phyloP scores from a whole-genome alignment of 2,888 invertebrate genomes.

The Acanthosoma haemorrhoidale region DNA sequence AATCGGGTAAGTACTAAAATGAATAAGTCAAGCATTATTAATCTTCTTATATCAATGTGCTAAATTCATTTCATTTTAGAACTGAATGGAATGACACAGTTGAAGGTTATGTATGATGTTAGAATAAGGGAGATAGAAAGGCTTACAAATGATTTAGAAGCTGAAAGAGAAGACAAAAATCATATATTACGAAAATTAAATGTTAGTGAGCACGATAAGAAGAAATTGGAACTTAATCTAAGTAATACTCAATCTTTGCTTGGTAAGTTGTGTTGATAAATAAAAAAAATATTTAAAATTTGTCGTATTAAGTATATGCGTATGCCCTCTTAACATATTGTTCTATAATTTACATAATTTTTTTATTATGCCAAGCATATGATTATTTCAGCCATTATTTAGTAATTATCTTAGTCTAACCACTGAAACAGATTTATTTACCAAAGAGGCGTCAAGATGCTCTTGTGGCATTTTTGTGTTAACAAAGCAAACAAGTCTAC shows the following conservation, averaged over 20 bases:
- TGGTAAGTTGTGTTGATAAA: constrained; percentile 21
- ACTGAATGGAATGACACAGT: constrained; percentile 35
- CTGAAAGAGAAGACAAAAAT: constrained; percentile 37
- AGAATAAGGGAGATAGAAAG: constrained; percentile 36
- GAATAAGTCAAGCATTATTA: not conserved
- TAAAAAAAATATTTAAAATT: too few relatives aligned
- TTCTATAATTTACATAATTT: too few relatives aligned
- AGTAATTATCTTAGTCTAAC: too few relatives aligned
- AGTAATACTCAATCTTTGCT: constrained; percentile 9
- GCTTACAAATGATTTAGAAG: constrained; percentile 34
- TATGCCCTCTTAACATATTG: too few relatives aligned
- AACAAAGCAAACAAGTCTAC: too few relatives aligned
- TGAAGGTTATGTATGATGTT: constrained; percentile 38
- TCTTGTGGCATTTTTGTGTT: too few relatives aligned
- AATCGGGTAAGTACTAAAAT: constrained; percentile 21
- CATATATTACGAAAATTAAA: constrained; percentile 34
- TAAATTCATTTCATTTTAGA: constrained; percentile 10
- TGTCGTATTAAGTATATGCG: too few relatives aligned
- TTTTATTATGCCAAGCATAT: too few relatives aligned
- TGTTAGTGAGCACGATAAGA: constrained; percentile 38
- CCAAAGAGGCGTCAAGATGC: too few relatives aligned
- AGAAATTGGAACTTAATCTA: constrained; percentile 26
- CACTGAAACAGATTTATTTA: too few relatives aligned
- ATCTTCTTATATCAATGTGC: not conserved
- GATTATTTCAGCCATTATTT: too few relatives aligned